These are phyloP conservation scores for Maccullochella peelii DNA, from an alignment of 2,113 vertebrate genomes.

Conservation along the genomic window DNA sequence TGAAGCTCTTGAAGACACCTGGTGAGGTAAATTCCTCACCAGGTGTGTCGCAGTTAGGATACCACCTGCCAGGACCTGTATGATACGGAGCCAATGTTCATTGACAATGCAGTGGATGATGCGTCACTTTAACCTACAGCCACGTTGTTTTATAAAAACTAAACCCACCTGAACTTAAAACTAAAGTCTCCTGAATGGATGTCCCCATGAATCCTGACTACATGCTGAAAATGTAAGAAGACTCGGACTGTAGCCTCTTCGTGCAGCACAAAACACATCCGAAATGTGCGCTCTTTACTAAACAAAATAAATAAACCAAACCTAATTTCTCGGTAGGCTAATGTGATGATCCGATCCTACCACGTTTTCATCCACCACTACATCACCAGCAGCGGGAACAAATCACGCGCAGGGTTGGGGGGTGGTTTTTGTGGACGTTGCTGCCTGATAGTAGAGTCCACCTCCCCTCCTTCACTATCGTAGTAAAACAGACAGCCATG, in stretches of 20 bases:
- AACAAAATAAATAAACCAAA: background rate
- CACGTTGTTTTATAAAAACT: background rate
- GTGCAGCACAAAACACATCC: background rate
- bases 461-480: conserved; percentile 38
- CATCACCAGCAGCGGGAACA: conserved; percentile 36
- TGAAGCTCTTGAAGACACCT: background rate
- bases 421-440: no score
- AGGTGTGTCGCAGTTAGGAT: conserved; percentile 34
- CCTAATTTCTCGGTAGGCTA: background rate
- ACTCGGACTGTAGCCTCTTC: background rate
- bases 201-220: background rate
- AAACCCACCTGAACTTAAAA: background rate
- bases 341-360: background rate
- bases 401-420: conserved; percentile 35
- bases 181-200: background rate
- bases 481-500: conserved; percentile 69
- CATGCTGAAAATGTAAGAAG: background rate
- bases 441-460: conserved; percentile 27
- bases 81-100: conserved; percentile 1
- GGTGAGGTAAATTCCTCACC: background rate
- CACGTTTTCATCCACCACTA: background rate
- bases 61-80: background rate
- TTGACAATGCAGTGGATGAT: background rate
- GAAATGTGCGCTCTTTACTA: background rate
- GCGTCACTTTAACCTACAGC: background rate